Percentiles rank a stretch among this genome's conserved stretches.
Evolutionary conservation across 2,888 invertebrate species (phyloP).

Genomic region (Ceriagrion tenellum): DNA sequence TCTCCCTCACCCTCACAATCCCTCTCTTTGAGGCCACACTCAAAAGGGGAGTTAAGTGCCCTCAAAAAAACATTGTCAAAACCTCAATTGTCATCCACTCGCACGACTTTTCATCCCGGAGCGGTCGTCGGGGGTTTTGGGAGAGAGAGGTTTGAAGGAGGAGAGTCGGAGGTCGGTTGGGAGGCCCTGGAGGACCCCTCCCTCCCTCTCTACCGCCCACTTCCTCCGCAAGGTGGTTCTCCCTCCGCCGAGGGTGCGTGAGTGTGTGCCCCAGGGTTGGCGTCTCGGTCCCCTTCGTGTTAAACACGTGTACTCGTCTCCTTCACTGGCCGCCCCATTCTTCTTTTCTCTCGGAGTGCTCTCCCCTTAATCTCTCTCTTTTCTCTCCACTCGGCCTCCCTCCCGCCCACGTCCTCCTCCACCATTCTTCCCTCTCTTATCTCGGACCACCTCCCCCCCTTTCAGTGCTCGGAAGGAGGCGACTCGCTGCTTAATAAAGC

Average conservation of each 20-base stretch:
- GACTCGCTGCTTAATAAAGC: not conserved
- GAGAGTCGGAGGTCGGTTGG: not conserved
- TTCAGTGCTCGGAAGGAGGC: not conserved
- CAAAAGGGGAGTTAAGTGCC: conserved; percentile 33
- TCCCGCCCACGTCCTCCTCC: not conserved
- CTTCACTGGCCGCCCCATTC: not conserved
- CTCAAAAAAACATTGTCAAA: conserved; percentile 38
- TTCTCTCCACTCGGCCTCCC: not conserved
- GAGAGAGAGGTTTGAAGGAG: not conserved
- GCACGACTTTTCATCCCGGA: conserved; percentile 14
- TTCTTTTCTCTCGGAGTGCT: not conserved
- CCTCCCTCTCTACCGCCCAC: not conserved
- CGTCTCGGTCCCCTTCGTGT: not conserved
- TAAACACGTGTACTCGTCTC: not conserved
- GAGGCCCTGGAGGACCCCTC: too few relatives aligned
- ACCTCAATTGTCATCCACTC: conserved; percentile 57
- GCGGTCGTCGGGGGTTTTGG: not conserved
- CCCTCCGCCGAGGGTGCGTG: not conserved
- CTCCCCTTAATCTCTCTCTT: conserved; percentile 10
- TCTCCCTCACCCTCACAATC: not conserved
- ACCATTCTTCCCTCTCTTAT: not conserved
- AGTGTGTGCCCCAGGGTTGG: not conserved
- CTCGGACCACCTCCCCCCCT: not conserved
- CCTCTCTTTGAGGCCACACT: not conserved
- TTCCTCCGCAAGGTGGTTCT: not conserved